Percentiles rank a stretch among this genome's conserved stretches.
phyloP scores from a whole-genome alignment of 2,888 invertebrate species.

The Hyles lineata region DNA sequence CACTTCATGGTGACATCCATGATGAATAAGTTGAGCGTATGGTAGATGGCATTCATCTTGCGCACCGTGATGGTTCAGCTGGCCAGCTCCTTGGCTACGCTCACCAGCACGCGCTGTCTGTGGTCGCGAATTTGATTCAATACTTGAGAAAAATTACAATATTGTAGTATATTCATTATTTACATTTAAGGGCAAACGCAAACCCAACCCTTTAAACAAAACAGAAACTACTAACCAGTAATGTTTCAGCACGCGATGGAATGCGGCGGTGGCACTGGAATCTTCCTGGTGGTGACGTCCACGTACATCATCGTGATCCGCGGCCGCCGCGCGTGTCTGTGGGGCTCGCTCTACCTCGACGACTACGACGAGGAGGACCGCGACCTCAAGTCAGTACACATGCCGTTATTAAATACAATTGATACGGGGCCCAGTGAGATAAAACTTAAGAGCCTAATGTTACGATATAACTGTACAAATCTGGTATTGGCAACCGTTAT shows the following conservation, averaged over 20 bases:
- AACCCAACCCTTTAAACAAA: too few species aligned
- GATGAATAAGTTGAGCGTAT: constrained; percentile 94
- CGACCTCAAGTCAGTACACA: constrained; percentile 90
- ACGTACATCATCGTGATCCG: constrained; percentile 97
- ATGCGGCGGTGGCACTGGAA: constrained; percentile 98
- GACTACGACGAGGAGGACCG: constrained; percentile 99
- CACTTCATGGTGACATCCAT: constrained; percentile 95
- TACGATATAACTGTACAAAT: too few species aligned
- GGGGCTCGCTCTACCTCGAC: constrained; percentile 99
- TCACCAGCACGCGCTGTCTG: constrained; percentile 93
- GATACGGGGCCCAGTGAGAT: too few species aligned
- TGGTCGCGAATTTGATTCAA: constrained; percentile 97
- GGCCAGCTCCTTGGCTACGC: constrained; percentile 94
- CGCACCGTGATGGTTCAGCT: constrained; percentile 96
- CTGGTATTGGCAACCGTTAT: too few species aligned
- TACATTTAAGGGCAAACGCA: too few species aligned
- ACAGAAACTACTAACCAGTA: background rate
- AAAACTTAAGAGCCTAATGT: too few species aligned
- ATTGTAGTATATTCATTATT: background rate
- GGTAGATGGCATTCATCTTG: constrained; percentile 97
- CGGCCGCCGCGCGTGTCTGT: constrained; percentile 96
- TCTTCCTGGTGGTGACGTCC: constrained; percentile 97
- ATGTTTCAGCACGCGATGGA: constrained; percentile 91
- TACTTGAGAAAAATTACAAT: constrained; percentile 80
- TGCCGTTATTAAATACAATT: background rate